Evolutionary conservation across 2,797 vertebrate genomes (phyloP).

Genomic region (Menidia menidia): DNA sequence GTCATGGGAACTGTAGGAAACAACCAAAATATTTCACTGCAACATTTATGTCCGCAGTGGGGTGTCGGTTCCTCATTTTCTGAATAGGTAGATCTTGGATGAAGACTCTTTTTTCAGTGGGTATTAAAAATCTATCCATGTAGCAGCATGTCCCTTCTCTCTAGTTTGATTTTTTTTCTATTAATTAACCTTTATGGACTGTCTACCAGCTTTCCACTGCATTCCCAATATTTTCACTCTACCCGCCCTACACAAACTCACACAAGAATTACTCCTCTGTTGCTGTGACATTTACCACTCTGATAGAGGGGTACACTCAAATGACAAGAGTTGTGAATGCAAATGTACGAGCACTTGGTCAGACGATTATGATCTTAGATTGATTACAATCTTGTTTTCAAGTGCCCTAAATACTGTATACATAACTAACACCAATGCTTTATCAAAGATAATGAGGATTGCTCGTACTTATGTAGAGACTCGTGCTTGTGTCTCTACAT

Average conservation of each 20-base stretch:
- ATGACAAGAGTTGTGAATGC: constrained; percentile 54
- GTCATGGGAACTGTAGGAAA: constrained; percentile 18
- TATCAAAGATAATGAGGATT: background rate
- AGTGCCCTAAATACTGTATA: background rate
- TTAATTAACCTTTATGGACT: constrained; percentile 86
- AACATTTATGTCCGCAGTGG: constrained; percentile 8
- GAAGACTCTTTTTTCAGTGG: constrained; percentile 28
- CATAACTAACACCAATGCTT: constrained; percentile 1
- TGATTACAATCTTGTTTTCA: background rate
- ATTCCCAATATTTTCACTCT: constrained; percentile 57
- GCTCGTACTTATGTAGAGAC: background rate
- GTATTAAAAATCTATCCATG: constrained; percentile 48
- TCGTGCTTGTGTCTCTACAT: background rate
- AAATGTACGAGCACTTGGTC: constrained; percentile 40
- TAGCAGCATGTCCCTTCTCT: constrained; percentile 31
- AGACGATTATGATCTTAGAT: constrained; percentile 2
- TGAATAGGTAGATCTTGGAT: constrained; percentile 18
- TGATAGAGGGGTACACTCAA: constrained; percentile 72
- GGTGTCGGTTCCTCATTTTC: constrained; percentile 25
- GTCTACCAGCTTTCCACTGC: constrained; percentile 73
- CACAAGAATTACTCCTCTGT: constrained; percentile 25
- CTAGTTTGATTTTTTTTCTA: constrained; percentile 66
- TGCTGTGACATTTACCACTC: constrained; percentile 80
- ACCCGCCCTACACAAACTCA: constrained; percentile 13
- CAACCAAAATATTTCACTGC: constrained; percentile 17